Evolutionary conservation across 1,140 invertebrate genomes (phyloP).

Genomic region (Papilio aristodemus): DNA sequence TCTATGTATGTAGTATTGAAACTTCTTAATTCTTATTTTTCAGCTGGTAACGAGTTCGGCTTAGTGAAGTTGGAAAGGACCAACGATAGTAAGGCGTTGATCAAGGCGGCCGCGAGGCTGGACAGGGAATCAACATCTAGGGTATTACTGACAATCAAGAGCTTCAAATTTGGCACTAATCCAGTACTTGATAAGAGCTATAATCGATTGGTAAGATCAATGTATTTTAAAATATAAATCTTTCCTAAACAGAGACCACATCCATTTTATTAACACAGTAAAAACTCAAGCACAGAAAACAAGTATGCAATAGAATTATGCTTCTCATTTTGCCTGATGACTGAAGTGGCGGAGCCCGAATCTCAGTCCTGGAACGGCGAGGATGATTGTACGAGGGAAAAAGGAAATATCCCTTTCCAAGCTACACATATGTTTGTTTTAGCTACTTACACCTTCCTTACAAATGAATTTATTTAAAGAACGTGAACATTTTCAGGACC

Average conservation of each 20-base stretch:
- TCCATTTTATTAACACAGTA: too few species aligned
- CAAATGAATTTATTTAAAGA: too few species aligned
- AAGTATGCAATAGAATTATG: too few species aligned
- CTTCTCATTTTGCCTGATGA: too few species aligned
- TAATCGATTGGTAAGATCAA: constrained; percentile 79
- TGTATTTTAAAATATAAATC: constrained; percentile 18
- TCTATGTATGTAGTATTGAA: background rate
- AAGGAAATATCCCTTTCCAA: too few species aligned
- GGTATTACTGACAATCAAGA: constrained; percentile 86
- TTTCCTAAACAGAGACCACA: too few species aligned
- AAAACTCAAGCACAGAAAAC: too few species aligned
- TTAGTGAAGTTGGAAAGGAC: constrained; percentile 84
- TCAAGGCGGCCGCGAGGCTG: constrained; percentile 83
- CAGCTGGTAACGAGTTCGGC: constrained; percentile 86
- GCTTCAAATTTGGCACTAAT: constrained; percentile 82
- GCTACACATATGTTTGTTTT: too few species aligned
- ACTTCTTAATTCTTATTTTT: constrained; percentile 34
- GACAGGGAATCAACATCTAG: constrained; percentile 84
- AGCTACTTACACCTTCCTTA: too few species aligned
- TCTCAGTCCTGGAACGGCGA: too few species aligned
- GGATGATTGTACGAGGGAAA: too few species aligned
- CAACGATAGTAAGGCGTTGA: constrained; percentile 84
- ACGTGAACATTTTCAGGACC: constrained; percentile 79
- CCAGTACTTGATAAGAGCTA: constrained; percentile 80
- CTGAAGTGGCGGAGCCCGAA: too few species aligned